Conservation (phyloP, 2,113 vertebrate genomes). For the Phoenicopterus ruber region DNA sequence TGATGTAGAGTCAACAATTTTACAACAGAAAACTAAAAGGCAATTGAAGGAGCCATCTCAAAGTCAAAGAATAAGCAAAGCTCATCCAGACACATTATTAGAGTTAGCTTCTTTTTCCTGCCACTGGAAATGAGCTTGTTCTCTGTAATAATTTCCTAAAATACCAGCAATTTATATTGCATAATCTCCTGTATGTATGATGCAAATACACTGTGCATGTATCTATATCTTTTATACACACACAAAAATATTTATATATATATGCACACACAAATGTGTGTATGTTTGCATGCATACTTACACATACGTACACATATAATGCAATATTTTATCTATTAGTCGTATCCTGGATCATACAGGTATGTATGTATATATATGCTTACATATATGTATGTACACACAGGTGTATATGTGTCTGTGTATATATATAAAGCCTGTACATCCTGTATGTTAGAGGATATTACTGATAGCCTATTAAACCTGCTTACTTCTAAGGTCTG, state of each 20-base stretch:
- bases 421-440: not conserved
- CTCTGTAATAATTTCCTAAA: not conserved
- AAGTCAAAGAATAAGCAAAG: not conserved
- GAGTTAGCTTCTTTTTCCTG: not conserved
- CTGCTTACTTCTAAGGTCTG: not conserved
- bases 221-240: not conserved
- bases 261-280: accelerated
- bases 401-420: too few species aligned
- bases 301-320: accelerated
- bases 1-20: not conserved
- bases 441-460: not conserved
- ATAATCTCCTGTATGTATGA: too few species aligned
- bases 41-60: not conserved
- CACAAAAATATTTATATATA: not conserved
- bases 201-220: accelerated
- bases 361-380: not conserved
- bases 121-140: not conserved
- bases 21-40: not conserved
- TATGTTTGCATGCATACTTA: not conserved
- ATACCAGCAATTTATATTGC: not conserved
- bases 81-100: not conserved
- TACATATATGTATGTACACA: not conserved
- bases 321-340: not conserved
- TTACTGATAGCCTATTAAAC: not conserved
- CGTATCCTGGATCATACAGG: not conserved